phyloP scores from a whole-genome alignment of 2,797 vertebrate species.

The Alfaro cultratus region DNA sequence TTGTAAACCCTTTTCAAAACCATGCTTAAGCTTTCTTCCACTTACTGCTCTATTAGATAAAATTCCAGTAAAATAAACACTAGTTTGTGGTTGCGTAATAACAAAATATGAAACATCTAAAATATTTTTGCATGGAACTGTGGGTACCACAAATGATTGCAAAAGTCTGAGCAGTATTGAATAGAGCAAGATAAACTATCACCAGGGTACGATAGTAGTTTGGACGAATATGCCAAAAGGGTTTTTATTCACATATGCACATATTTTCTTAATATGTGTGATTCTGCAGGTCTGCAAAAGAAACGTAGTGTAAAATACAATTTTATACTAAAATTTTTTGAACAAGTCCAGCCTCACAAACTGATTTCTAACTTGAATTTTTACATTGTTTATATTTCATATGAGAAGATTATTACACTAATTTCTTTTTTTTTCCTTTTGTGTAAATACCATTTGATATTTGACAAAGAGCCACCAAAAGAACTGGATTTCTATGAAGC shows the following conservation, averaged over 20 bases:
- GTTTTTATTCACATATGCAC: neutral
- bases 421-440: neutral
- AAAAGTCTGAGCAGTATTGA: neutral
- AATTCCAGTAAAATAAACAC: neutral
- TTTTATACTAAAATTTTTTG: neutral
- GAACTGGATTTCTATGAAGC: conserved; percentile 12
- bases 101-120: neutral
- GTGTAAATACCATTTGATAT: neutral
- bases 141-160: neutral
- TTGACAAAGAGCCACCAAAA: neutral
- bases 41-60: neutral
- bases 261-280: neutral
- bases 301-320: neutral
- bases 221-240: neutral
- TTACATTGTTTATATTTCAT: neutral
- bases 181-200: neutral
- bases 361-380: neutral
- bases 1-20: neutral
- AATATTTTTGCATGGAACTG: neutral
- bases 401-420: neutral
- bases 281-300: neutral
- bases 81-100: neutral
- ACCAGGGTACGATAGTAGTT: neutral
- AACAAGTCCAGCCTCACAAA: neutral
- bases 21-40: neutral